Evolutionary conservation across 2,797 vertebrate genomes (phyloP).

Genomic region (Chanos chanos): DNA sequence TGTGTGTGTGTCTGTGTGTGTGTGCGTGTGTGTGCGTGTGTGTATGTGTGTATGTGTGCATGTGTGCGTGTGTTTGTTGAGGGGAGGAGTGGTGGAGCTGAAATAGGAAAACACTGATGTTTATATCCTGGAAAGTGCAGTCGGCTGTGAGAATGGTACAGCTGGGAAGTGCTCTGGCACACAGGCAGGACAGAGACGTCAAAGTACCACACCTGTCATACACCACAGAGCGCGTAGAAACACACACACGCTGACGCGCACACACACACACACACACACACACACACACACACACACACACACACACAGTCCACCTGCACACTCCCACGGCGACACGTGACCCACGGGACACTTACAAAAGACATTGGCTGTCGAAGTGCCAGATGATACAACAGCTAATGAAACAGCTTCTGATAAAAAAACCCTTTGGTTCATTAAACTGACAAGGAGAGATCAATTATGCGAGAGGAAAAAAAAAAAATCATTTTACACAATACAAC

Average conservation of each 20-base stretch:
- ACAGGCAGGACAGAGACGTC: conserved; percentile 3
- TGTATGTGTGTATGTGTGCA: neutral
- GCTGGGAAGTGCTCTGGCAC: conserved; percentile 24
- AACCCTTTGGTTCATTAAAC: too few species aligned
- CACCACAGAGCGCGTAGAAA: neutral
- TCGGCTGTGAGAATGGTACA: conserved; percentile 39
- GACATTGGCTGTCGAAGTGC: too few species aligned
- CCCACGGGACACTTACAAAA: conserved; percentile 21
- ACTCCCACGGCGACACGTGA: conserved; percentile 13
- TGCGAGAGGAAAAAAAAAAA: conserved; percentile 14
- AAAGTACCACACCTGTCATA: neutral
- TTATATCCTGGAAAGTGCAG: conserved; percentile 50
- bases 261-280: neutral
- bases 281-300: too few species aligned
- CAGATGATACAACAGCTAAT: too few species aligned
- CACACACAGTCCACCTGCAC: neutral
- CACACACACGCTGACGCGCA: conserved; percentile 7
- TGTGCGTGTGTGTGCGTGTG: neutral
- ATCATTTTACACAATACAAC: conserved; percentile 8
- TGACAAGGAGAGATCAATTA: too few species aligned
- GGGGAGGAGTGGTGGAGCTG: conserved; percentile 41
- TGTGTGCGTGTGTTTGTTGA: conserved; percentile 42
- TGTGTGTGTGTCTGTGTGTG: neutral
- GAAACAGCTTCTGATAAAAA: too few species aligned
- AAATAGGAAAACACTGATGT: conserved; percentile 43